A percentile compares a stretch with the other conserved stretches of the same genome.
Evolutionary conservation across 2,797 vertebrate genomes (phyloP).

Genomic region (Thaleichthys pacificus): DNA sequence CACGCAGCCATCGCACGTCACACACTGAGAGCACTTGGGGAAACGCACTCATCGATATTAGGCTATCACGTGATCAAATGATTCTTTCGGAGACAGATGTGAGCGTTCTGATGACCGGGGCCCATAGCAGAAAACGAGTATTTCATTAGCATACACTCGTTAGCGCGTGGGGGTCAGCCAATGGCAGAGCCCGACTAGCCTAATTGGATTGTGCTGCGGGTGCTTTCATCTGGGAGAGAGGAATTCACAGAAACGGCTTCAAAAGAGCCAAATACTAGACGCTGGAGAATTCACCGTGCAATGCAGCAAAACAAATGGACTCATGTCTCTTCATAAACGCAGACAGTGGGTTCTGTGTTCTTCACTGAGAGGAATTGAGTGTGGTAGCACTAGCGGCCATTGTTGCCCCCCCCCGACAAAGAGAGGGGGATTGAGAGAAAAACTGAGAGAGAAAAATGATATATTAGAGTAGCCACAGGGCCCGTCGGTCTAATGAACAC

Average conservation of each 20-base stretch:
- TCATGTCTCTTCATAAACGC: neutral
- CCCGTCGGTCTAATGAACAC: neutral
- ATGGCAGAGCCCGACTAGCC: neutral
- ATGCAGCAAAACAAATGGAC: neutral
- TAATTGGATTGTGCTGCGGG: neutral
- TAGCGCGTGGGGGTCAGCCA: slow-evolving; percentile 10
- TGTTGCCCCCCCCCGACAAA: neutral
- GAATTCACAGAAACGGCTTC: neutral
- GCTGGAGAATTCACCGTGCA: neutral
- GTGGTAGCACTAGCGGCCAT: neutral
- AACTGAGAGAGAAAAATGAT: neutral
- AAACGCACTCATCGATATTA: slow-evolving; percentile 1
- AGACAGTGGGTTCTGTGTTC: neutral
- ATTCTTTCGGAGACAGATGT: neutral
- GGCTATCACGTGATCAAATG: neutral
- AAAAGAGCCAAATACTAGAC: neutral
- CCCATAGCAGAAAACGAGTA: slow-evolving; percentile 17
- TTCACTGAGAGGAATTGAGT: neutral
- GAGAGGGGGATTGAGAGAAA: neutral
- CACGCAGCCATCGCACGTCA: neutral
- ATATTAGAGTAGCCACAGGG: neutral
- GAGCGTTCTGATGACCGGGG: slow-evolving; percentile 9
- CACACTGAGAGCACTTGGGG: neutral
- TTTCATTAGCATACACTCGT: slow-evolving; percentile 41
- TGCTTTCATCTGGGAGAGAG: neutral